Evolutionary conservation across 2,888 invertebrate genomes (phyloP).

Genomic region (Aleiodes alternator): DNA sequence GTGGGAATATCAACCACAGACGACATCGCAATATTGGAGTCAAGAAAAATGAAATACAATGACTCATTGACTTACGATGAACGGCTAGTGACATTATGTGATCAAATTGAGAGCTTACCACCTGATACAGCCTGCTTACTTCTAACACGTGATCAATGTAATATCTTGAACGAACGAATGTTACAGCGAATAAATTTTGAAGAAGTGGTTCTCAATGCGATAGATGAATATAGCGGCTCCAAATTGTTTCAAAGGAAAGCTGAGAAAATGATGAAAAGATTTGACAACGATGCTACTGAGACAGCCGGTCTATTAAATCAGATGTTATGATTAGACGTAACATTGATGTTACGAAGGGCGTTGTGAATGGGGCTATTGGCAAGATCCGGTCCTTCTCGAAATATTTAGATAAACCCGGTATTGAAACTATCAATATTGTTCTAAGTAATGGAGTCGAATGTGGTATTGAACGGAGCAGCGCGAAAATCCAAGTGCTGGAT

Average conservation of each 20-base stretch:
- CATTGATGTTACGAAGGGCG: neutral
- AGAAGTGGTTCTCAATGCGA: conserved; percentile 27
- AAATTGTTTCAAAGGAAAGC: conserved; percentile 47
- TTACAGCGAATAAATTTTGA: neutral
- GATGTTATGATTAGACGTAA: conserved; percentile 18
- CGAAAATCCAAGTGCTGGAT: neutral
- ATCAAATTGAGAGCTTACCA: conserved; percentile 9
- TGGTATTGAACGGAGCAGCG: neutral
- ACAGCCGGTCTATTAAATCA: conserved; percentile 57
- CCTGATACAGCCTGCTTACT: conserved; percentile 8
- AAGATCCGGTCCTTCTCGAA: conserved; percentile 27
- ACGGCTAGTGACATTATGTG: conserved; percentile 35
- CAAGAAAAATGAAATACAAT: conserved; percentile 13
- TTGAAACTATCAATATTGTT: conserved; percentile 37
- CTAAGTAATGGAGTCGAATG: neutral
- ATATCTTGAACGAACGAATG: conserved; percentile 29
- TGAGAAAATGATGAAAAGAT: conserved; percentile 47
- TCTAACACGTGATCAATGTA: neutral
- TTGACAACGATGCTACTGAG: conserved; percentile 53
- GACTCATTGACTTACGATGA: neutral
- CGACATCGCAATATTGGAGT: conserved; percentile 12
- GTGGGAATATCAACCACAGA: conserved; percentile 2
- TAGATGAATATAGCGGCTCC: conserved; percentile 50
- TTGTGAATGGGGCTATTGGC: conserved; percentile 21
- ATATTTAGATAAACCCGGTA: neutral